Percentiles rank a stretch among this genome's conserved stretches.
Evolutionary conservation across 2,797 vertebrate genomes (phyloP).

Genomic region (Carapus acus): DNA sequence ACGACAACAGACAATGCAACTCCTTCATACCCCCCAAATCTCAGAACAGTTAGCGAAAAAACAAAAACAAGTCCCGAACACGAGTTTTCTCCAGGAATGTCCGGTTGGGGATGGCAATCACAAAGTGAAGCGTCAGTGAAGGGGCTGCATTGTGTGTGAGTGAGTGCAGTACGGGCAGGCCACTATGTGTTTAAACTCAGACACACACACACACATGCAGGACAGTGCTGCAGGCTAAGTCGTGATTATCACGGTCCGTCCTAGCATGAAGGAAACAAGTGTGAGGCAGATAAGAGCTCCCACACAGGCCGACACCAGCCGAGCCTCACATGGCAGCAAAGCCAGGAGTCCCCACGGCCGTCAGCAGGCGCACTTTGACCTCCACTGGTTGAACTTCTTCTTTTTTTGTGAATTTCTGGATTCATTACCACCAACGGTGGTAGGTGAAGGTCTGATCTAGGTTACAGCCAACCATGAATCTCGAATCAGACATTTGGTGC

Average conservation of each 20-base stretch:
- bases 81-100: not conserved
- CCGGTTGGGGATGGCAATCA: not conserved
- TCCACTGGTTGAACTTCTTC: too few relatives aligned
- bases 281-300: conserved; percentile 28
- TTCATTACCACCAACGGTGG: too few relatives aligned
- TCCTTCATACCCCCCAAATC: too few relatives aligned
- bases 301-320: conserved; percentile 13
- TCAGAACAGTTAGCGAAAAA: too few relatives aligned
- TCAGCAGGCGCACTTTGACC: too few relatives aligned
- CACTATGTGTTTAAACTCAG: conserved; percentile 4
- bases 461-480: too few relatives aligned
- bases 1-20: too few relatives aligned
- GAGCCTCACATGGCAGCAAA: conserved; percentile 45
- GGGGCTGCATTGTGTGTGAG: conserved; percentile 18
- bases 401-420: too few relatives aligned
- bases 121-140: conserved; percentile 19
- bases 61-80: not conserved
- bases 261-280: conserved; percentile 34
- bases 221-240: conserved; percentile 35
- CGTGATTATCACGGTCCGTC: conserved; percentile 8
- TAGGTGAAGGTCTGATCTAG: too few relatives aligned
- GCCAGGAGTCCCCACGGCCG: not conserved
- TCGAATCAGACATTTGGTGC: too few relatives aligned
- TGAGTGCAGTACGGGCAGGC: not conserved
- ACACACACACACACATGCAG: too few relatives aligned